These are phyloP conservation scores for Andricus curvator DNA, from an alignment of 2,888 invertebrate species.

Conservation along the genomic window DNA sequence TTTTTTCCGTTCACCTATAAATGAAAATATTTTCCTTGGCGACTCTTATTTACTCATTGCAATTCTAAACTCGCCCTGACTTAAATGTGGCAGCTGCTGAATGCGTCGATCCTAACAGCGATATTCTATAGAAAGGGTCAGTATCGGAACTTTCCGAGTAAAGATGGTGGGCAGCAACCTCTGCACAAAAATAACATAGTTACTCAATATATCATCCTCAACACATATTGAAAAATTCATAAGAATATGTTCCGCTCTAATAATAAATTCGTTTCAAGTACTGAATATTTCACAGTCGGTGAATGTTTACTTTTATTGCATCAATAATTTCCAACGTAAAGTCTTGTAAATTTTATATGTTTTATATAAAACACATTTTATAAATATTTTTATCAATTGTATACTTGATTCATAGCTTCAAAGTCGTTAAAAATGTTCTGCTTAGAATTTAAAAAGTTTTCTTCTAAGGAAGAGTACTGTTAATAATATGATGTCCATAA, in stretches of 20 bases:
- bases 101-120: background rate
- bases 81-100: background rate
- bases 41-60: background rate
- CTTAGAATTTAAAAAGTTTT: too few species aligned
- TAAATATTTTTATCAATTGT: too few species aligned
- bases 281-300: background rate
- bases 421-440: too few species aligned
- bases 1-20: background rate
- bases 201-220: background rate
- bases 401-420: too few species aligned
- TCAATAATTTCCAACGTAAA: background rate
- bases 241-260: background rate
- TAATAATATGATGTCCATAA: too few species aligned
- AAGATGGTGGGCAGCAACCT: background rate
- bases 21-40: background rate
- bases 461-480: too few species aligned
- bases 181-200: background rate
- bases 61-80: constrained; percentile 1
- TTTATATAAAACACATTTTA: too few species aligned
- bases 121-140: constrained; percentile 1
- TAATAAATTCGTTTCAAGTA: background rate
- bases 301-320: background rate
- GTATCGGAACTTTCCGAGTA: background rate
- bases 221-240: constrained; percentile 1
- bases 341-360: too few species aligned